Conservation (phyloP, 2,113 vertebrate genomes). For the Telmatochromis sp. region DNA sequence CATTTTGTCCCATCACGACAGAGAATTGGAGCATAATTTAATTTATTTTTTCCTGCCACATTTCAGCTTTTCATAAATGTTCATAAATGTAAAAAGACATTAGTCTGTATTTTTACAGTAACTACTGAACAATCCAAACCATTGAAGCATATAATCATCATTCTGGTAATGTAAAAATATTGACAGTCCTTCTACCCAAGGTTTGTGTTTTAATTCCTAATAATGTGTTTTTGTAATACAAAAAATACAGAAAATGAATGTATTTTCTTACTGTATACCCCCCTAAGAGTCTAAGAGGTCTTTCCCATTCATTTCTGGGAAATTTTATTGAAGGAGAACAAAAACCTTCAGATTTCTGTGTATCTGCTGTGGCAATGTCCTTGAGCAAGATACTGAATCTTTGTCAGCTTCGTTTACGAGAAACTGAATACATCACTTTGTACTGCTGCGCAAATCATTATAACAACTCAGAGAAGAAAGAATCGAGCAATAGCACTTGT, state of each 20-base stretch:
- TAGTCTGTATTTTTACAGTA: neutral
- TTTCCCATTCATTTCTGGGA: neutral
- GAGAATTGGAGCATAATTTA: neutral
- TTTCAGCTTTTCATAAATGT: neutral
- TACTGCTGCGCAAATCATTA: neutral
- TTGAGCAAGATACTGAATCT: neutral
- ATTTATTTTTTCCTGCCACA: neutral
- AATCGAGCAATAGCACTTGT: neutral
- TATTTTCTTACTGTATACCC: neutral
- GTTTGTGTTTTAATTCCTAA: neutral
- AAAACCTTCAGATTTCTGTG: neutral
- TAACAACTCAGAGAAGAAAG: neutral
- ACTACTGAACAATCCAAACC: neutral
- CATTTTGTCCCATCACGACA: neutral
- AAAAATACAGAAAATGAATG: neutral
- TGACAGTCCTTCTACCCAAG: fast-evolving
- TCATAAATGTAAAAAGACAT: neutral
- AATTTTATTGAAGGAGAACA: neutral
- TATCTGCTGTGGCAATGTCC: neutral
- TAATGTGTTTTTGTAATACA: neutral
- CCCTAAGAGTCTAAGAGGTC: neutral
- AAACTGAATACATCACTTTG: neutral
- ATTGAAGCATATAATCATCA: neutral
- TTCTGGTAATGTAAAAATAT: neutral
- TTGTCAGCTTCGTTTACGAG: neutral